A percentile compares a stretch with the other conserved stretches of the same genome.
Conservation (phyloP, 2,888 invertebrate species). For the Clunio marinus region DNA sequence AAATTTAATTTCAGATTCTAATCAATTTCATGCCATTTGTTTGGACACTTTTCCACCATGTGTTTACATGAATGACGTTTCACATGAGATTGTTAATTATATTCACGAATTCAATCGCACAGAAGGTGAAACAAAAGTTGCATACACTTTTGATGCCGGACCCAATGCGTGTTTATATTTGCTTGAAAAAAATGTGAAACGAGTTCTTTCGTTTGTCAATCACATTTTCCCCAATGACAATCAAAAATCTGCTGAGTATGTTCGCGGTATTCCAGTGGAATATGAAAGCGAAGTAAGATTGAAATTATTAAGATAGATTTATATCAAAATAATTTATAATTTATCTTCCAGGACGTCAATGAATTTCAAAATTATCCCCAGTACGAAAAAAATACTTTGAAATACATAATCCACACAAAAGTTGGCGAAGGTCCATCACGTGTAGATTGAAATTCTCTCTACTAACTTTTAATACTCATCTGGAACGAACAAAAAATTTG, state of each 20-base stretch:
- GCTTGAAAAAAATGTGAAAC: slow-evolving; percentile 67
- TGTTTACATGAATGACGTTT: slow-evolving; percentile 85
- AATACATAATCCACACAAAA: slow-evolving; percentile 79
- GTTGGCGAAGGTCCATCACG: slow-evolving; percentile 72
- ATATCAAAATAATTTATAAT: background rate
- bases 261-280: slow-evolving; percentile 56
- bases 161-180: slow-evolving; percentile 92
- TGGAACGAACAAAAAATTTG: too few relatives aligned
- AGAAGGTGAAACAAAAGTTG: slow-evolving; percentile 64
- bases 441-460: slow-evolving; percentile 40
- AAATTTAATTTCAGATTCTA: too few relatives aligned
- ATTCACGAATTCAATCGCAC: slow-evolving; percentile 78
- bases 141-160: slow-evolving; percentile 98
- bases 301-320: slow-evolving; percentile 26
- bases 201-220: slow-evolving; percentile 64
- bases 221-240: slow-evolving; percentile 65
- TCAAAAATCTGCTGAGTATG: slow-evolving; percentile 51
- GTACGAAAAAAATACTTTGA: slow-evolving; percentile 57
- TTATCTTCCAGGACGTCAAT: slow-evolving; percentile 43
- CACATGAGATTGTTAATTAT: slow-evolving; percentile 72
- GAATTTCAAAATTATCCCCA: too few relatives aligned
- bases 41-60: slow-evolving; percentile 92
- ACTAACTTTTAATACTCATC: too few relatives aligned
- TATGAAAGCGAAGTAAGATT: slow-evolving; percentile 26
- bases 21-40: slow-evolving; percentile 89